Evolutionary conservation across 1,140 invertebrate species (phyloP).

Genomic region (Bombus affinis): DNA sequence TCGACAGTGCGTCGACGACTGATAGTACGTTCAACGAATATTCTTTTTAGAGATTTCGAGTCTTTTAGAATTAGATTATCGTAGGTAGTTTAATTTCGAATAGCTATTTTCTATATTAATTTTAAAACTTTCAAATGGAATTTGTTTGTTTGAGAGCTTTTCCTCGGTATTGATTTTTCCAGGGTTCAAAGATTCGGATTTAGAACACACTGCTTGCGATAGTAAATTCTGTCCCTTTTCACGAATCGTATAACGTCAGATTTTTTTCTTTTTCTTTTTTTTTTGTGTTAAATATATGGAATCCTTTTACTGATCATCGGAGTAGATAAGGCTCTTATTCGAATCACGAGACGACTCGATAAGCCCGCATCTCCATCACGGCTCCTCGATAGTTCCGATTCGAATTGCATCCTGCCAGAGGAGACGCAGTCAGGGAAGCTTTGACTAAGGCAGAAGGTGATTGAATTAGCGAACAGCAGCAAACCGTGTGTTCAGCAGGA

Average conservation of each 20-base stretch:
- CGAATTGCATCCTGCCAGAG: background rate
- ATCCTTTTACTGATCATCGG: background rate
- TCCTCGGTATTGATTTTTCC: too few relatives aligned
- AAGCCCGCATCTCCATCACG: background rate
- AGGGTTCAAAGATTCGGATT: too few relatives aligned
- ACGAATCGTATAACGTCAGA: background rate
- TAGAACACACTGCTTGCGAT: too few relatives aligned
- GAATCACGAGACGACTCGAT: background rate
- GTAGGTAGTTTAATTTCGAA: background rate
- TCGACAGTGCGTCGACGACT: background rate
- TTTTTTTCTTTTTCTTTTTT: too few relatives aligned
- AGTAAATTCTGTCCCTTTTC: background rate
- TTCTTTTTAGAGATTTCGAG: too few relatives aligned
- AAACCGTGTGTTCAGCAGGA: conserved; percentile 33
- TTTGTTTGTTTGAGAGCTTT: too few relatives aligned
- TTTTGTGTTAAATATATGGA: too few relatives aligned
- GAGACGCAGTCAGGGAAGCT: background rate
- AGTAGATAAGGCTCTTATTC: background rate
- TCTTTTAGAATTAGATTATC: too few relatives aligned
- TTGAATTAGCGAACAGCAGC: conserved; percentile 22
- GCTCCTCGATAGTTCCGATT: background rate
- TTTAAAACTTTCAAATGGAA: background rate
- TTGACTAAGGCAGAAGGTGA: conserved; percentile 11
- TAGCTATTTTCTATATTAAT: background rate
- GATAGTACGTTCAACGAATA: background rate